These are phyloP conservation scores for Drosophila albomicans DNA, from an alignment of 1,140 invertebrate species.

Conservation along the genomic window DNA sequence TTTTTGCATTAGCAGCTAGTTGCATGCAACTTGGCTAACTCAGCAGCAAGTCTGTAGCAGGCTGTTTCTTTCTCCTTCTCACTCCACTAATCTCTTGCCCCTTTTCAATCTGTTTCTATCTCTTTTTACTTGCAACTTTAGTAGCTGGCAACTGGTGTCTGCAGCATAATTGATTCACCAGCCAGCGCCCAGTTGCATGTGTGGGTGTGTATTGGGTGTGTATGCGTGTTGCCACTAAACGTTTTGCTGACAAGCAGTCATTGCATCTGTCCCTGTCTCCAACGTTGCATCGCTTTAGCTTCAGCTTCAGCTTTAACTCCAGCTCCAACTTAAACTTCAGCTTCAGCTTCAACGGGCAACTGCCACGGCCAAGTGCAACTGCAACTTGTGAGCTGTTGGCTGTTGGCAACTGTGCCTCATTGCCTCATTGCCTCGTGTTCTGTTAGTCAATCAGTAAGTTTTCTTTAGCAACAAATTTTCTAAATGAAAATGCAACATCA, in stretches of 20 bases:
- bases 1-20: slow-evolving; percentile 77
- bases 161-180: slow-evolving; percentile 79
- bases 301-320: background rate
- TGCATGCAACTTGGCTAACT: slow-evolving; percentile 46
- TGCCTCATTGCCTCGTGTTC: slow-evolving; percentile 51
- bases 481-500: slow-evolving; percentile 82
- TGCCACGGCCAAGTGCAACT: slow-evolving; percentile 3
- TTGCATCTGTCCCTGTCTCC: slow-evolving; percentile 52
- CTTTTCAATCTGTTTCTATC: slow-evolving; percentile 23
- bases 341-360: background rate
- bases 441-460: slow-evolving; percentile 81
- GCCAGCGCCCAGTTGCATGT: slow-evolving; percentile 44
- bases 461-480: slow-evolving; percentile 79
- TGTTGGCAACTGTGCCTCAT: slow-evolving; percentile 8
- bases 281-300: slow-evolving; percentile 2
- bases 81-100: slow-evolving; percentile 2
- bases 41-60: slow-evolving; percentile 25
- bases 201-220: slow-evolving; percentile 41
- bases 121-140: slow-evolving; percentile 18
- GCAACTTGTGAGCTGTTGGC: slow-evolving; percentile 14
- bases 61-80: background rate
- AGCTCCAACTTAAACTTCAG: slow-evolving; percentile 17
- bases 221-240: slow-evolving; percentile 74
- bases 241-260: slow-evolving; percentile 80
- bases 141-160: slow-evolving; percentile 71